Evolutionary conservation across 2,113 vertebrate species (phyloP).

Genomic region (Pardalotus punctatus): DNA sequence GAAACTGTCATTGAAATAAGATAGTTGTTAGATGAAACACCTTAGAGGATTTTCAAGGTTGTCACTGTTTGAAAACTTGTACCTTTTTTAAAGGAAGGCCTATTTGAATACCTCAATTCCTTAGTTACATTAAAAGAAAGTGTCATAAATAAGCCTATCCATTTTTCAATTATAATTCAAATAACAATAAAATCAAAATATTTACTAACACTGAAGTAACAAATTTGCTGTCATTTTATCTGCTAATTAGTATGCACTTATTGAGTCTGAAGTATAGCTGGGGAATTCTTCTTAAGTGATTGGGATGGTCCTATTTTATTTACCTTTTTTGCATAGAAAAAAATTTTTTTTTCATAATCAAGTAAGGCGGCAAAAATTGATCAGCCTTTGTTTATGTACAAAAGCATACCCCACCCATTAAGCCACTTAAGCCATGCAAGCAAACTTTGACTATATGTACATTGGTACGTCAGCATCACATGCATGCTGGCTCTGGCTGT

Average conservation of each 20-base stretch:
- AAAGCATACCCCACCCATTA: neutral
- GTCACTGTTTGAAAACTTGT: neutral
- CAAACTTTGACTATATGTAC: accelerated
- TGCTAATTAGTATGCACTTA: neutral
- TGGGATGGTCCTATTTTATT: neutral
- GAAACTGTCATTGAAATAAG: neutral
- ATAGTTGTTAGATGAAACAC: neutral
- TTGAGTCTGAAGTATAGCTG: neutral
- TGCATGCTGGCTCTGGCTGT: neutral
- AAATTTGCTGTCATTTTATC: neutral
- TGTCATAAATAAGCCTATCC: neutral
- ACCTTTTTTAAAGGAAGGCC: neutral
- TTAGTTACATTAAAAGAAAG: neutral
- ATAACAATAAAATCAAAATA: neutral
- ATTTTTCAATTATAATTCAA: neutral
- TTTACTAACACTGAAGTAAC: neutral
- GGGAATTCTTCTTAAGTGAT: neutral
- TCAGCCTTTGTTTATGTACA: neutral
- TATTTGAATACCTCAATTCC: neutral
- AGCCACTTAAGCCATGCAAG: neutral
- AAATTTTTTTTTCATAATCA: neutral
- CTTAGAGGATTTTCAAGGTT: neutral
- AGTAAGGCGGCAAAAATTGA: neutral
- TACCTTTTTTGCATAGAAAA: neutral
- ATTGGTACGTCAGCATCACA: neutral